Percentiles rank a stretch among this genome's conserved stretches.
Conservation (phyloP, 2,888 invertebrate genomes). For the Eilema sororculum region DNA sequence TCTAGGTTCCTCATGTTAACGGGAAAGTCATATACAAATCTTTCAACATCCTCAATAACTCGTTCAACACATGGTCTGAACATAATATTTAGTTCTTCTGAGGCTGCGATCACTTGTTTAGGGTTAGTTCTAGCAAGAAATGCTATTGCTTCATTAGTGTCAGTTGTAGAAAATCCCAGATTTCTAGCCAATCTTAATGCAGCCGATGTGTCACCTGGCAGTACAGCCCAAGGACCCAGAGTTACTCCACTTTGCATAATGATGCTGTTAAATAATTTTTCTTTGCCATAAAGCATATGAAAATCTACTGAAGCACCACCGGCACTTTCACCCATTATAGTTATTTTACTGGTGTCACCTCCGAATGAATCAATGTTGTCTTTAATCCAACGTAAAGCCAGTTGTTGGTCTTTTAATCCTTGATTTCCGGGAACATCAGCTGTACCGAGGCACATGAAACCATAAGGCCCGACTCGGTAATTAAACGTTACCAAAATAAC, state of each 20-base stretch:
- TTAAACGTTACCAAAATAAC: constrained; percentile 69
- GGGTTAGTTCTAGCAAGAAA: constrained; percentile 59
- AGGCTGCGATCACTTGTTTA: constrained; percentile 57
- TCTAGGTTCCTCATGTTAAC: constrained; percentile 46
- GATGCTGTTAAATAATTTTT: constrained; percentile 63
- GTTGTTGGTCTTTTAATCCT: constrained; percentile 69
- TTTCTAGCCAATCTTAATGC: constrained; percentile 58
- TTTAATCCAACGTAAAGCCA: constrained; percentile 69
- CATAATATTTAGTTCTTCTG: constrained; percentile 41
- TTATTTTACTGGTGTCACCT: constrained; percentile 65
- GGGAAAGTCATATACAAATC: constrained; percentile 57
- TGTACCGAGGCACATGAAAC: constrained; percentile 70
- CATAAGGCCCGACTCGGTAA: constrained; percentile 70
- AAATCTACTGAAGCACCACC: constrained; percentile 63
- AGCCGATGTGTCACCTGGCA: constrained; percentile 49
- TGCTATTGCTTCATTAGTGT: constrained; percentile 56
- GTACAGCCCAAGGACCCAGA: constrained; percentile 45
- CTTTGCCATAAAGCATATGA: constrained; percentile 59
- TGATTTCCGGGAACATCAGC: constrained; percentile 70
- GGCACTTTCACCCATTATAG: constrained; percentile 69
- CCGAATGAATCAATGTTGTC: constrained; percentile 69
- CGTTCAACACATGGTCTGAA: constrained; percentile 65
- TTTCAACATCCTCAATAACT: constrained; percentile 50
- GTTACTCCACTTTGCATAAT: constrained; percentile 68
- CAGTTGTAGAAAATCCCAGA: constrained; percentile 56